phyloP scores from a whole-genome alignment of 1,140 invertebrate genomes.

The Zaprionus capensis region DNA sequence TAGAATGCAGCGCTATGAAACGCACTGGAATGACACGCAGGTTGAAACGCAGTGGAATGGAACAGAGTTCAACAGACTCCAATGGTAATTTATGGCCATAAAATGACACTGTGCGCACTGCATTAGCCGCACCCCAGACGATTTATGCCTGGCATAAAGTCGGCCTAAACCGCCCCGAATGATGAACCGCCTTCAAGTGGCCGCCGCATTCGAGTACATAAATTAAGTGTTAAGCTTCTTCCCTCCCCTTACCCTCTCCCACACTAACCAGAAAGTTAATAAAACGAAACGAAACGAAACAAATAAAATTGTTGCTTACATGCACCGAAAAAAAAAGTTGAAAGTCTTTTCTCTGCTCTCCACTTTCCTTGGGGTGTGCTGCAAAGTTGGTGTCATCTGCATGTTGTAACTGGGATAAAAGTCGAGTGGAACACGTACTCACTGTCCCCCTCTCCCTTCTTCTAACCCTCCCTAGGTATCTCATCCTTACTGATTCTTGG shows the following conservation, averaged over 20 bases:
- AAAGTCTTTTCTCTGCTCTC: slow-evolving; percentile 4
- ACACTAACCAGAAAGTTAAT: not conserved
- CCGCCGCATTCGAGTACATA: slow-evolving; percentile 47
- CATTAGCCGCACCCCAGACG: slow-evolving; percentile 57
- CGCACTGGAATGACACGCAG: not conserved
- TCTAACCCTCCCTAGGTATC: not conserved
- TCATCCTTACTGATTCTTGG: not conserved
- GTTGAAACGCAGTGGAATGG: not conserved
- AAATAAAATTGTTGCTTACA: slow-evolving; percentile 59
- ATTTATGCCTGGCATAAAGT: slow-evolving; percentile 70
- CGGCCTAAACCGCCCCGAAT: slow-evolving; percentile 37
- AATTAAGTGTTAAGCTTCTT: slow-evolving; percentile 67
- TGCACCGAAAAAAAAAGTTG: slow-evolving; percentile 34
- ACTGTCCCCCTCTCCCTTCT: not conserved
- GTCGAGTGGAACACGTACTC: not conserved
- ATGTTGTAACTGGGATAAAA: slow-evolving; percentile 7
- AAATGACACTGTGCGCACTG: slow-evolving; percentile 40
- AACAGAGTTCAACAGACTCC: slow-evolving; percentile 31
- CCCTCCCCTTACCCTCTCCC: not conserved
- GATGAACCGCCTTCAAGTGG: slow-evolving; percentile 45
- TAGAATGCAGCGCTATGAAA: not conserved
- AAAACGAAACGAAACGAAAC: slow-evolving; percentile 51
- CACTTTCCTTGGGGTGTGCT: not conserved
- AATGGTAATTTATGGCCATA: slow-evolving; percentile 61
- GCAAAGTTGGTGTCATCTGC: slow-evolving; percentile 4